These are phyloP conservation scores for Idaea aversata DNA, from an alignment of 2,888 invertebrate species.

Conservation along the genomic window DNA sequence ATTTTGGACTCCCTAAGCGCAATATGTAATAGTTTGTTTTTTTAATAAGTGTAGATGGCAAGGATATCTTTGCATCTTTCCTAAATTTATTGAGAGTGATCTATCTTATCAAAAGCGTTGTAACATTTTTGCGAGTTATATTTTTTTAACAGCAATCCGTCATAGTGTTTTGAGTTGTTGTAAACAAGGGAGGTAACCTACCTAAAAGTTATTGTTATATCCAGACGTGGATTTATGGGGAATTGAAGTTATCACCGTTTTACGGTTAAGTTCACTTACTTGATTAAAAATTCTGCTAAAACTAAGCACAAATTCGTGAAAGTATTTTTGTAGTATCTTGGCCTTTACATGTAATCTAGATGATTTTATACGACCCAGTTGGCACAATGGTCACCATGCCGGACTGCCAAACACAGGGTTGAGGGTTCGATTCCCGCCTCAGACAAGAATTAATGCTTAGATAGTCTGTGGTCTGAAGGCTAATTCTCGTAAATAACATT, in stretches of 20 bases:
- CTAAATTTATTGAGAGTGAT: not conserved
- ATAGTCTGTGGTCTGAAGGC: too few species aligned
- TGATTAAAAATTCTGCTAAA: not conserved
- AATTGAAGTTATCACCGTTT: constrained; percentile 5
- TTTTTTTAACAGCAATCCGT: not conserved
- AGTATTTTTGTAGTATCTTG: not conserved
- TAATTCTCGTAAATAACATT: too few species aligned
- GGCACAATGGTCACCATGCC: too few species aligned
- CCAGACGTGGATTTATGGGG: constrained; percentile 15
- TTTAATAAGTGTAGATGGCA: too few species aligned
- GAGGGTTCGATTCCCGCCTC: too few species aligned
- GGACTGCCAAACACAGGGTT: too few species aligned
- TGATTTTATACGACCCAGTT: too few species aligned
- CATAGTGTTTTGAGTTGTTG: not conserved
- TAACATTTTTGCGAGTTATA: not conserved
- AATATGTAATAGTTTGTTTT: too few species aligned
- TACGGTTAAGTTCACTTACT: constrained; percentile 1
- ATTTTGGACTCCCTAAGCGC: too few species aligned
- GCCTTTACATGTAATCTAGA: too few species aligned
- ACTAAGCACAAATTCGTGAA: not conserved
- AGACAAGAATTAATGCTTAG: too few species aligned
- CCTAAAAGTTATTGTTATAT: not conserved
- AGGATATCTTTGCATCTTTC: too few species aligned
- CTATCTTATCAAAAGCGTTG: not conserved
- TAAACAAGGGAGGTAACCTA: not conserved